Percentiles rank a stretch among this genome's conserved stretches.
Conservation (phyloP, 1,140 invertebrate genomes). For the Leptestheria dahalacensis region DNA sequence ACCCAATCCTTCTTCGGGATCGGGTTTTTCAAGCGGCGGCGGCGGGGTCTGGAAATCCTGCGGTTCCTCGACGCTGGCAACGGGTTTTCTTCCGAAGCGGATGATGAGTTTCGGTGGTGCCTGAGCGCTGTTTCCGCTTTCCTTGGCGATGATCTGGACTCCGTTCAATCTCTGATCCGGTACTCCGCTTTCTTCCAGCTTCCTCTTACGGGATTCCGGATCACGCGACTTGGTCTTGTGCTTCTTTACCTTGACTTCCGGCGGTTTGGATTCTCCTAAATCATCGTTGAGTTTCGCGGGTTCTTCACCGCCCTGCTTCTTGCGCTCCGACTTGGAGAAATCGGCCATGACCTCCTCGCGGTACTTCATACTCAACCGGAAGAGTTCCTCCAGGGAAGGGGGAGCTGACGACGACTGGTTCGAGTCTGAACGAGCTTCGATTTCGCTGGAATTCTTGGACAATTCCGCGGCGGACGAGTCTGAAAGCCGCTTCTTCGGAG, state of each 20-base stretch:
- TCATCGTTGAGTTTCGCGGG: constrained; percentile 13
- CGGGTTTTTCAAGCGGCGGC: not conserved
- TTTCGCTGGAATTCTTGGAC: not conserved
- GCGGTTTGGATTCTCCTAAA: not conserved
- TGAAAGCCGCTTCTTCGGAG: constrained; percentile 58
- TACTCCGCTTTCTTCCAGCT: constrained; percentile 10
- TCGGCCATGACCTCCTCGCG: constrained; percentile 64
- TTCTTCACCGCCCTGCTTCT: constrained; percentile 37
- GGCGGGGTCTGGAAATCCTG: not conserved
- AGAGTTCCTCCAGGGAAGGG: constrained; percentile 56
- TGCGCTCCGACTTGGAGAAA: constrained; percentile 34
- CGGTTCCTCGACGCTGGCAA: not conserved
- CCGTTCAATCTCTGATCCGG: constrained; percentile 4
- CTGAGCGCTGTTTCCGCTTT: not conserved
- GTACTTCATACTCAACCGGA: constrained; percentile 72
- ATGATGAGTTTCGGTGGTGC: constrained; percentile 49
- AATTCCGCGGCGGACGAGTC: constrained; percentile 15
- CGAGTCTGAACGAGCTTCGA: constrained; percentile 6
- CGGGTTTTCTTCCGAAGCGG: constrained; percentile 34
- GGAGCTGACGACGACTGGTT: constrained; percentile 34
- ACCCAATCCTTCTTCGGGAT: constrained; percentile 3
- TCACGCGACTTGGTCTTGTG: constrained; percentile 12
- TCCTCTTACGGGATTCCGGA: not conserved
- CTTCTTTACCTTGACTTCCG: constrained; percentile 1
- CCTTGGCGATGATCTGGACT: constrained; percentile 11